Evolutionary conservation across 1,140 invertebrate species (phyloP), one percentile per base, ranked within the genome.

Genomic region (Listronotus oregonensis): DNA sequence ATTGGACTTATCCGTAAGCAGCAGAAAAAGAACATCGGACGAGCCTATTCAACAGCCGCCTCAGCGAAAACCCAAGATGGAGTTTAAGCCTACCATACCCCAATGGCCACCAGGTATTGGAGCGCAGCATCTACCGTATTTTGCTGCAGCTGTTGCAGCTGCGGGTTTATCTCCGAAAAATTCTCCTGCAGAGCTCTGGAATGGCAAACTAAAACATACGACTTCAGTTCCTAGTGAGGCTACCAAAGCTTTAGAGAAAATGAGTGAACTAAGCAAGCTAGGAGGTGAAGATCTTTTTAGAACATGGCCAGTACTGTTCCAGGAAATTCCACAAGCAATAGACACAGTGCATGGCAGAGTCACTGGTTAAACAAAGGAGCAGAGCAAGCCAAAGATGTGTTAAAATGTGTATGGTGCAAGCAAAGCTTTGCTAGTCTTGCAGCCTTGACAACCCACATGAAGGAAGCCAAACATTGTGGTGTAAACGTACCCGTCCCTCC

Each of bases 331-430:
- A 80, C 84, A 1, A 86, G 86, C 32, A 85, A 86, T 15, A 82
- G 91, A 8, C 91, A 92, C 76, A 92, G 90, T 69, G 90, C 94
- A 5, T 96, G 94, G 94, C 94, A 96, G 72, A 95, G 92, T 1
- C 94, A 96, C 71, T 96, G 94, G 95, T 80, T 96, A 3, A 96
- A 94, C 76, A 95, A 95, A 74, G 93, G 93, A 3, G 93, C 93
- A 7, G 94, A 96, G 71, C 92, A 95, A 68, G 94, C 92, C 1
- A 93, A 94, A 80, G 94, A 96, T 75, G 94, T 97, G 12, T 85
- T 97, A 4, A 96, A 95, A 78, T 97, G 95, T 79, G 94, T 97
- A 4, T 96, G 94, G 93, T 97, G 95, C 78, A 95, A 96, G 78
- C 92, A 95, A 74, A 95, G 93, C 73, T 97, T 96, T 73, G 89